Base-by-base conservation (phyloP, 2,797 vertebrate species). In the Ctenopoma kingsleyae region DNA sequence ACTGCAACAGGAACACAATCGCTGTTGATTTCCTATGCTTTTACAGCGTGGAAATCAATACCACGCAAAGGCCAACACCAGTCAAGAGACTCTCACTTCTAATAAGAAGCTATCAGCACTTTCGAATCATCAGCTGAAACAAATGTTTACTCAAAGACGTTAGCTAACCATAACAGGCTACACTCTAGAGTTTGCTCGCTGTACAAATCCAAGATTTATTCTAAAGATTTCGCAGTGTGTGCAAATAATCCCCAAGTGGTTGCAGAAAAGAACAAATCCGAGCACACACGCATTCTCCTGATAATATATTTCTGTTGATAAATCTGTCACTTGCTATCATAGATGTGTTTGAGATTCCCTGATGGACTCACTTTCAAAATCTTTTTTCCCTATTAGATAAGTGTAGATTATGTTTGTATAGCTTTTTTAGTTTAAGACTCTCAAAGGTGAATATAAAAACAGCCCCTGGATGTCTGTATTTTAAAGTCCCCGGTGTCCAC, bases 401-500 rank as follows among this genome's bases (percentile, higher is more conserved):
- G 25, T 77, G 57, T 58, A 47, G 23, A 58, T 59, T 74, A 51
- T 58, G 71, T 77, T 84, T 80, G 46, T 65, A 19, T 74, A 36
- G 36, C 58, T 71, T 67, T 40, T 58, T 78, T 56, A 16, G 38
- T 76, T 78, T 72, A 66, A 52, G 52, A 65, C 72, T 84, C 76
- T 66, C 41, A 0, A 36, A 64, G 64, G 57, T 74, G 66, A 81
- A 76, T 80, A 67, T 74, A 63, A 88, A 85, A 85, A 78, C 66
- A 87, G 71, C 79, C 80, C 55, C 74, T 73, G 76, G 79, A 83
- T 87, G 70, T 82, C 76, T 85, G 80, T 71, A 82, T 90, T 87
- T 87, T 76, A 75, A 87, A 86, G 83, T 76, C 78, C 75, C 82
- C 3, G 3, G 60, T 76, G 78, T 80, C 81, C 73, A 75, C 61